phyloP scores from a whole-genome alignment of 2,113 vertebrate genomes.

The Podilymbus podiceps region DNA sequence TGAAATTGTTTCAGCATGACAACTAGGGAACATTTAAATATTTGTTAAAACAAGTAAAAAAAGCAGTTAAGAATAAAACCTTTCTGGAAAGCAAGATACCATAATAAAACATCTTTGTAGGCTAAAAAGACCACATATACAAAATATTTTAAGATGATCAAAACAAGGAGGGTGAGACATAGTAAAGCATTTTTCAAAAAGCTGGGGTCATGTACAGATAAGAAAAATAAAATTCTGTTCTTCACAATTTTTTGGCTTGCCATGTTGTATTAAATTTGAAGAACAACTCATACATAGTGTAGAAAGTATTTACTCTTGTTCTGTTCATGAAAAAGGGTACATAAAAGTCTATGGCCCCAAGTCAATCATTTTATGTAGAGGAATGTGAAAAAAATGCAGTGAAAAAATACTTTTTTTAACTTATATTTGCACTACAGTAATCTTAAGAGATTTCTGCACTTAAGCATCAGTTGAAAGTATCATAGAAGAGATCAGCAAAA shows the following conservation, averaged over 20 bases:
- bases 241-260: too few relatives aligned
- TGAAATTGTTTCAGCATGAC: neutral
- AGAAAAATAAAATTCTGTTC: neutral
- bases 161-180: neutral
- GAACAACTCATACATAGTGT: neutral
- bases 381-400: neutral
- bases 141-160: neutral
- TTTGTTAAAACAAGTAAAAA: neutral
- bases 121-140: neutral
- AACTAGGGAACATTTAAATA: neutral
- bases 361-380: neutral
- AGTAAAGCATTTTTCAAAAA: neutral
- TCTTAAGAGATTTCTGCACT: neutral
- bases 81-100: neutral
- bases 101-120: neutral
- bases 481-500: neutral
- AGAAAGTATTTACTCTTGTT: neutral
- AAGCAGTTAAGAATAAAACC: neutral
- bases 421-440: neutral
- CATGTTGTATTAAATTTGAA: neutral
- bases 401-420: neutral
- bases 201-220: neutral
- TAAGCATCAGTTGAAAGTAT: neutral
- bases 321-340: neutral
- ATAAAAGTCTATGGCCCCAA: too few relatives aligned